Percentiles rank a stretch among this genome's conserved stretches.
These are phyloP conservation scores for Idaea dimidiata DNA, from an alignment of 2,888 invertebrate genomes.

Conservation along the genomic window DNA sequence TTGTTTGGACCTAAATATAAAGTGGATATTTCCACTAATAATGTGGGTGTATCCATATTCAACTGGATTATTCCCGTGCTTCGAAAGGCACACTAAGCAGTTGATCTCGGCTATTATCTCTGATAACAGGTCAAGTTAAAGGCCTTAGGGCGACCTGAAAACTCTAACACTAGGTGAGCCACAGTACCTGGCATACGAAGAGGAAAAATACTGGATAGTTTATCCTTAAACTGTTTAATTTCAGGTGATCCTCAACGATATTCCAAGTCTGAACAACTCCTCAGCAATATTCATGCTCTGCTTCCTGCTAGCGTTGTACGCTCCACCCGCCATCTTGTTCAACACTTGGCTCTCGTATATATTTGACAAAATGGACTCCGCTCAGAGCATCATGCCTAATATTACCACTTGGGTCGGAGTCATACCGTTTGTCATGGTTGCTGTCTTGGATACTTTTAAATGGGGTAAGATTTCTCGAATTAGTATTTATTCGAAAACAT, in stretches of 20 bases:
- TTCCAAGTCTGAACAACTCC: conserved; percentile 85
- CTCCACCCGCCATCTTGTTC: conserved; percentile 88
- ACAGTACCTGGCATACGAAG: too few species aligned
- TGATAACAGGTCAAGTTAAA: too few species aligned
- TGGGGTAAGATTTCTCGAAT: conserved; percentile 76
- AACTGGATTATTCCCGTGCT: too few species aligned
- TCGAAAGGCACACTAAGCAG: too few species aligned
- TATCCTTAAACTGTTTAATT: conserved; percentile 10
- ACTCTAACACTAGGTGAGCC: too few species aligned
- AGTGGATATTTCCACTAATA: too few species aligned
- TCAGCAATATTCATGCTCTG: conserved; percentile 85
- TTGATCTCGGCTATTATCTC: too few species aligned
- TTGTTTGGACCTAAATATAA: too few species aligned
- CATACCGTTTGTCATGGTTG: conserved; percentile 87
- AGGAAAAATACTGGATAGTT: too few species aligned
- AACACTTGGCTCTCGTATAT: conserved; percentile 89
- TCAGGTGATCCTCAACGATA: conserved; percentile 85
- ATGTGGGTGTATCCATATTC: too few species aligned
- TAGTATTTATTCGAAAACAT: too few species aligned
- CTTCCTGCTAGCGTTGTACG: conserved; percentile 85
- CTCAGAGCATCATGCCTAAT: conserved; percentile 89
- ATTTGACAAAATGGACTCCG: conserved; percentile 91
- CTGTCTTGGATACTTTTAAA: conserved; percentile 85
- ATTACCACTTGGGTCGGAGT: conserved; percentile 87
- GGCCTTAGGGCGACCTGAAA: too few species aligned